These are phyloP conservation scores for Drosophila multiciliata DNA, from an alignment of 2,888 invertebrate species.

Conservation along the genomic window DNA sequence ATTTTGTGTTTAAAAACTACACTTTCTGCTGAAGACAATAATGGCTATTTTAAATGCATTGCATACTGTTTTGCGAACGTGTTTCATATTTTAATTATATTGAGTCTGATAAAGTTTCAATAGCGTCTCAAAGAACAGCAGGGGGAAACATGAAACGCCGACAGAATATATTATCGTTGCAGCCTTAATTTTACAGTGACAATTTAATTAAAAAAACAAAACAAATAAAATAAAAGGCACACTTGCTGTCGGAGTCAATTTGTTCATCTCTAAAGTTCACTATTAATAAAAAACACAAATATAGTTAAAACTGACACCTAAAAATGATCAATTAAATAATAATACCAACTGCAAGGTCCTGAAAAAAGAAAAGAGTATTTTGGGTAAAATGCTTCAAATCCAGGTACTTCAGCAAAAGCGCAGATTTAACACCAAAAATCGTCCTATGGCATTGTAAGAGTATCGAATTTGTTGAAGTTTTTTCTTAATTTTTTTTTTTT, in stretches of 20 bases:
- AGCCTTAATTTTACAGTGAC: constrained; percentile 16
- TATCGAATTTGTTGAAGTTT: constrained; percentile 7
- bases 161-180: constrained; percentile 19
- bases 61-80: constrained; percentile 10
- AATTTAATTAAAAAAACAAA: constrained; percentile 32
- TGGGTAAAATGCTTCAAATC: background rate
- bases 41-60: background rate
- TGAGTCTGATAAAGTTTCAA: constrained; percentile 30
- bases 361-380: constrained; percentile 1
- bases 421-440: constrained; percentile 29
- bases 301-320: background rate
- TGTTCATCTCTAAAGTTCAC: background rate
- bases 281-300: background rate
- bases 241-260: background rate
- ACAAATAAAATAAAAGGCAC: background rate
- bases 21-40: background rate
- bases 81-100: constrained; percentile 41
- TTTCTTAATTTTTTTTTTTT: background rate
- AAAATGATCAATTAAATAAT: background rate
- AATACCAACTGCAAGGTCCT: background rate
- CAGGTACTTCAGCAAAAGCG: constrained; percentile 3
- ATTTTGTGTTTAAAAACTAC: background rate
- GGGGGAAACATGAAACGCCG: constrained; percentile 4
- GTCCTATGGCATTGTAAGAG: constrained; percentile 10
- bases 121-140: constrained; percentile 9